Percentiles rank a stretch among this genome's conserved stretches.
These are phyloP conservation scores for Orycteropus afer DNA, from an alignment of 2,113 vertebrate genomes.

Conservation along the genomic window DNA sequence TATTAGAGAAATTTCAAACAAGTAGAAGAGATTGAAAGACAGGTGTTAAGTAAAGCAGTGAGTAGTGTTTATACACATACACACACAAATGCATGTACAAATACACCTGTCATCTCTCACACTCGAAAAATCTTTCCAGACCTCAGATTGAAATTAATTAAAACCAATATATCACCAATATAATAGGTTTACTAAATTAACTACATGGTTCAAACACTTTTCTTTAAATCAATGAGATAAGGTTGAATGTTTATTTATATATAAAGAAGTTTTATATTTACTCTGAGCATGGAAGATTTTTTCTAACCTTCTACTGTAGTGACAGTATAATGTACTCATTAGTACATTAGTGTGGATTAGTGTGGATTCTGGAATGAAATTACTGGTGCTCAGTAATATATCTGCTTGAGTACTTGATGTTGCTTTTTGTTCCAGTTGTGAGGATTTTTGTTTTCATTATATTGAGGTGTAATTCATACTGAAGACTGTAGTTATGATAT, in stretches of 20 bases:
- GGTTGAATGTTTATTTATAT: not conserved
- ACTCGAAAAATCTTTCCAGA: not conserved
- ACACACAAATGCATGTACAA: not conserved
- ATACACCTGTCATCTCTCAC: not conserved
- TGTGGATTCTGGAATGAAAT: not conserved
- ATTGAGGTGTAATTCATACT: no score
- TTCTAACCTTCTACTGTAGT: not conserved
- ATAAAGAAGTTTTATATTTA: slow-evolving; percentile 4
- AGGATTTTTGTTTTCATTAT: no score
- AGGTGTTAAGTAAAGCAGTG: not conserved
- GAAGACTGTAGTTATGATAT: no score
- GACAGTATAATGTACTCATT: not conserved
- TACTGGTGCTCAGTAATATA: not conserved
- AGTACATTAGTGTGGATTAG: no score
- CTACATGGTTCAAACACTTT: not conserved
- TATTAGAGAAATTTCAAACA: not conserved
- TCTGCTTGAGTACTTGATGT: not conserved
- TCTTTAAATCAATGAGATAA: not conserved
- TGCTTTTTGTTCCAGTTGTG: no score
- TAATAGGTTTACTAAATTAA: not conserved
- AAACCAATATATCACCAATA: not conserved
- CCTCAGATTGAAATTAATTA: not conserved
- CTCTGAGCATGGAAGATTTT: not conserved
- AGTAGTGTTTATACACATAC: not conserved
- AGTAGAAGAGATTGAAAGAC: not conserved